Evolutionary conservation across 2,797 vertebrate species (phyloP).

Genomic region (Channa striata): DNA sequence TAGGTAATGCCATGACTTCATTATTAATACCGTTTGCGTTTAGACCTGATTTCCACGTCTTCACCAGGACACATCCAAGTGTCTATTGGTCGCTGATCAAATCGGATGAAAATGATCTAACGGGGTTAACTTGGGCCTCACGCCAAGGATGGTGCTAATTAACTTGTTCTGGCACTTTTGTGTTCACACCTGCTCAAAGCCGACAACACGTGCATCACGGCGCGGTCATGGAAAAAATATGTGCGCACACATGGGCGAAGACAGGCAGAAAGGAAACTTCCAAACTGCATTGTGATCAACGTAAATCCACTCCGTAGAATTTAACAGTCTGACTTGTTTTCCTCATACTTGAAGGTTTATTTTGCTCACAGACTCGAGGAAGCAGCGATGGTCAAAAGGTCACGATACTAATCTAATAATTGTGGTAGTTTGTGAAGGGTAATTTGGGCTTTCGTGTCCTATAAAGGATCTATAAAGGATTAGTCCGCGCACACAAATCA

Average conservation of each 20-base stretch:
- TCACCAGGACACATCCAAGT: background rate
- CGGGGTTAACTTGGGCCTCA: constrained; percentile 47
- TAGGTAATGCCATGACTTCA: constrained; percentile 16
- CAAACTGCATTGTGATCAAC: constrained; percentile 2
- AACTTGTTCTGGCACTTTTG: constrained; percentile 60
- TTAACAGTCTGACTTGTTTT: background rate
- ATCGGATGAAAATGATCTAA: background rate
- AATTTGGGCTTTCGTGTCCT: constrained; percentile 19
- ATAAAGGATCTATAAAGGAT: constrained; percentile 41
- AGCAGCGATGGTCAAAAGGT: constrained; percentile 5
- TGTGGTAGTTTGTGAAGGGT: background rate
- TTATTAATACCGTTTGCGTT: background rate
- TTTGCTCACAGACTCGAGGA: no score
- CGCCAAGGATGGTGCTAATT: constrained; percentile 70
- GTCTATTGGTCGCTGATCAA: background rate
- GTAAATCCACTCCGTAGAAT: background rate
- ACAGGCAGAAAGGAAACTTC: constrained; percentile 23
- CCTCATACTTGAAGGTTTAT: background rate
- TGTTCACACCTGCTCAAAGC: constrained; percentile 68
- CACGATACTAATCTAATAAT: constrained; percentile 6
- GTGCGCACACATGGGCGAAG: constrained; percentile 10
- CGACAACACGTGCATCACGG: constrained; percentile 27
- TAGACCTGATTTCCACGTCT: constrained; percentile 3
- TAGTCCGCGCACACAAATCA: constrained; percentile 31
- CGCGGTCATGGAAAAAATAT: constrained; percentile 58